A percentile compares a stretch with the other conserved stretches of the same genome.
phyloP scores from a whole-genome alignment of 2,888 invertebrate genomes.

The Agrilus biguttatus region DNA sequence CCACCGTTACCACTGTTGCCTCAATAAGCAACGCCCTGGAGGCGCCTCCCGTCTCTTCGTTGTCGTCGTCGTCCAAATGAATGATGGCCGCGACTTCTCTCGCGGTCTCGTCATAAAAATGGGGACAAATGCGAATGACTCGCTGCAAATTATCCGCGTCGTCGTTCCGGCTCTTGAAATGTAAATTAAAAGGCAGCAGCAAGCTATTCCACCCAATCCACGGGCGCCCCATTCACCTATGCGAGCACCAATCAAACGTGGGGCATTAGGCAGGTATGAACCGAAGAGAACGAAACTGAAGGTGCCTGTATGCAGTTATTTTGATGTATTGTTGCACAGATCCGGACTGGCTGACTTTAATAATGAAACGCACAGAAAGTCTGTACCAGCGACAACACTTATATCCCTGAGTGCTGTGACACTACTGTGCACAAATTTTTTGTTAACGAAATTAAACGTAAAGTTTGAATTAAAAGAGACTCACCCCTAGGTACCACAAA shows the following conservation, averaged over 20 bases:
- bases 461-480: too few relatives aligned
- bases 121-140: conserved; percentile 24
- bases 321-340: too few relatives aligned
- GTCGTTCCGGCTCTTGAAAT: conserved; percentile 20
- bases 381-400: too few relatives aligned
- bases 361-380: too few relatives aligned
- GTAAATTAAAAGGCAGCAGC: conserved; percentile 25
- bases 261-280: background rate
- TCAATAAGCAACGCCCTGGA: too few relatives aligned
- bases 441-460: too few relatives aligned
- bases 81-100: conserved; percentile 8
- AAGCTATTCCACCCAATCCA: conserved; percentile 14
- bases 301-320: conserved; percentile 1
- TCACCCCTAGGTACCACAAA: too few relatives aligned
- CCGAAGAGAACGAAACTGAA: conserved; percentile 1
- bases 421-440: too few relatives aligned
- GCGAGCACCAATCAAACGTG: conserved; percentile 19
- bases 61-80: conserved; percentile 9
- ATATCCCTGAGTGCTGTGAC: too few relatives aligned
- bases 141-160: conserved; percentile 18
- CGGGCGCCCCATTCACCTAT: conserved; percentile 13
- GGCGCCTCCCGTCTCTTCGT: conserved; percentile 1
- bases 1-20: too few relatives aligned
- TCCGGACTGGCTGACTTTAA: too few relatives aligned
- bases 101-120: conserved; percentile 13